Evolutionary conservation across 2,113 vertebrate genomes (phyloP).

Genomic region (Crotalus helleri): DNA sequence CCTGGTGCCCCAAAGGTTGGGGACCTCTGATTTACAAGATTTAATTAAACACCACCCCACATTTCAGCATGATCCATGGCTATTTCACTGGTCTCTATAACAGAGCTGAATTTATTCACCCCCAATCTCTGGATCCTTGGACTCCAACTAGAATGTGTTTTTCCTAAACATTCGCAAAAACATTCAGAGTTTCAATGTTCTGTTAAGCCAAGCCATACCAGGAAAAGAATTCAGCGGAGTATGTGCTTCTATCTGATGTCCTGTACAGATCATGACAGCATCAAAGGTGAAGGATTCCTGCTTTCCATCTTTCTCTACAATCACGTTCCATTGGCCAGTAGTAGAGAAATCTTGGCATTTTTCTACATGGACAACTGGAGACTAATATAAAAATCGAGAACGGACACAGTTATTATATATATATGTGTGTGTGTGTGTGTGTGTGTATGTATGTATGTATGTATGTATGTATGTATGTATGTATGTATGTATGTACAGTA

Average conservation of each 20-base stretch:
- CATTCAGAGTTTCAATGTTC: background rate
- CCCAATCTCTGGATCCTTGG: background rate
- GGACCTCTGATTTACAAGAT: too few species aligned
- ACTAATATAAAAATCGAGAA: slow-evolving; percentile 62
- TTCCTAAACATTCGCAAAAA: background rate
- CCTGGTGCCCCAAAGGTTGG: too few species aligned
- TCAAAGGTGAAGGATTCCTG: slow-evolving; percentile 72
- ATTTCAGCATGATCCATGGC: background rate
- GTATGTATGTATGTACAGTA: background rate
- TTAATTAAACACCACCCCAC: too few species aligned
- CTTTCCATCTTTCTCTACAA: slow-evolving; percentile 61
- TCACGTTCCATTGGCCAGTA: slow-evolving; percentile 77
- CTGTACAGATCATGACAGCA: slow-evolving; percentile 75
- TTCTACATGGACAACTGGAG: slow-evolving; percentile 66
- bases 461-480: too few species aligned
- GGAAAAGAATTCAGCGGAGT: slow-evolving; percentile 68
- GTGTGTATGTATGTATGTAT: too few species aligned
- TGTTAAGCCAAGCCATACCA: slow-evolving; percentile 61
- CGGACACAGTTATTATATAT: background rate
- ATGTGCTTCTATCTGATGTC: slow-evolving; percentile 67
- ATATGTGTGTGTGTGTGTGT: too few species aligned
- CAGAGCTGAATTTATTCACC: background rate
- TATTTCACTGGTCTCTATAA: background rate
- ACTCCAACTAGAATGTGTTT: background rate
- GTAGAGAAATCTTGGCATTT: slow-evolving; percentile 68